Evolutionary conservation across 2,888 invertebrate species (phyloP).

Genomic region (Hypomecis punctinalis): DNA sequence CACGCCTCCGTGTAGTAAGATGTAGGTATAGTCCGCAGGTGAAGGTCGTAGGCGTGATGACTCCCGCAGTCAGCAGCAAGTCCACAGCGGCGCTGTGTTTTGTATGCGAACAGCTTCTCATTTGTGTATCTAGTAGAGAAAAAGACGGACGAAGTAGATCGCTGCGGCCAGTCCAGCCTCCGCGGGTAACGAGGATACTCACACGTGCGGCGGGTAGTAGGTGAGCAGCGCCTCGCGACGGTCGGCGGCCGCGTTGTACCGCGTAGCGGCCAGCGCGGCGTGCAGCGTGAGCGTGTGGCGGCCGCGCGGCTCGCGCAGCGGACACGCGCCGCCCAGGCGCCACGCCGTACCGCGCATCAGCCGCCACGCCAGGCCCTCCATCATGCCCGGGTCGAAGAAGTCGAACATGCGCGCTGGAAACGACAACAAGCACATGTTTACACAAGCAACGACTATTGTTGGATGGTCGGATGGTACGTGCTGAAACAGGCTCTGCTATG

Average conservation of each 20-base stretch:
- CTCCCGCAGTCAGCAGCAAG: too few relatives aligned
- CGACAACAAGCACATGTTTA: neutral
- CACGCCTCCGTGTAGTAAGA: too few relatives aligned
- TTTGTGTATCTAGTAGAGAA: too few relatives aligned
- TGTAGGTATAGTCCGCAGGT: too few relatives aligned
- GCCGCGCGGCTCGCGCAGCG: conserved; percentile 65
- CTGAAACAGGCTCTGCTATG: too few relatives aligned
- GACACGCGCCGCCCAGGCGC: conserved; percentile 83
- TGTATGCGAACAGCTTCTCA: too few relatives aligned
- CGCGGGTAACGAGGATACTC: conserved; percentile 76
- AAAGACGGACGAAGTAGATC: too few relatives aligned
- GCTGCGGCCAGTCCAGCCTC: too few relatives aligned
- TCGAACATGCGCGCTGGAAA: conserved; percentile 95
- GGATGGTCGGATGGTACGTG: neutral
- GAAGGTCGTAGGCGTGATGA: too few relatives aligned
- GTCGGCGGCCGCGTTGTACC: conserved; percentile 80
- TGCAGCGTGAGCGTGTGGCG: conserved; percentile 87
- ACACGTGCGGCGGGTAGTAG: conserved; percentile 95
- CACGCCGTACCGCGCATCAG: conserved; percentile 87
- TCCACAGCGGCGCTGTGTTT: too few relatives aligned
- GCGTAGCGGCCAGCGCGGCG: conserved; percentile 77
- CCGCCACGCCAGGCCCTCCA: conserved; percentile 96
- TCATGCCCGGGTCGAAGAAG: conserved; percentile 96
- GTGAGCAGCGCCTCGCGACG: conserved; percentile 89
- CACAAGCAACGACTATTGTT: neutral